Percentiles rank a stretch among this genome's conserved stretches.
phyloP scores from a whole-genome alignment of 92 coral and sea anemone genomes.

The Phenganax subtilis region DNA sequence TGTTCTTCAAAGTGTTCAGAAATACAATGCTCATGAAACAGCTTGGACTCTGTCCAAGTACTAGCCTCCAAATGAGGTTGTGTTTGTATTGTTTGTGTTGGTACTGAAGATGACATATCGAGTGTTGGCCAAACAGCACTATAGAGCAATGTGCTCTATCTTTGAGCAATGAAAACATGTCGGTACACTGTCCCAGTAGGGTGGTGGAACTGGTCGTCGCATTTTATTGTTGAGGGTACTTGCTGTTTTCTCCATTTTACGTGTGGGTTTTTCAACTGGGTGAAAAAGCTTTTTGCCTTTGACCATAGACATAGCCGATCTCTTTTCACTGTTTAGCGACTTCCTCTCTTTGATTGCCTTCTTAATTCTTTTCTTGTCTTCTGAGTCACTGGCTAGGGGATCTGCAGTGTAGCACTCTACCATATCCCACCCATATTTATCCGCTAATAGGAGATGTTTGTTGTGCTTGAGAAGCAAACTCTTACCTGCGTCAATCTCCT shows the following conservation, averaged over 20 bases:
- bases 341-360: conserved; percentile 32
- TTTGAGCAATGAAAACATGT: conserved; percentile 64
- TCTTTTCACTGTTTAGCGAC: conserved; percentile 4
- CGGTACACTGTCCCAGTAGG: neutral
- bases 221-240: too few relatives aligned
- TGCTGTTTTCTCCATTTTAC: too few relatives aligned
- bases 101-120: neutral
- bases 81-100: neutral
- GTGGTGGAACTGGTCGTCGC: too few relatives aligned
- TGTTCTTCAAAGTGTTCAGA: neutral
- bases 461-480: too few relatives aligned
- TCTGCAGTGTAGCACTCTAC: conserved; percentile 41
- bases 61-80: too few relatives aligned
- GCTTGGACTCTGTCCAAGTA: neutral
- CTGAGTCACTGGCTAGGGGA: conserved; percentile 34
- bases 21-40: neutral
- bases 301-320: neutral
- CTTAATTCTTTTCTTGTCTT: conserved; percentile 32
- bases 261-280: neutral
- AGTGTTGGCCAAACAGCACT: conserved; percentile 52
- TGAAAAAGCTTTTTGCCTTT: neutral
- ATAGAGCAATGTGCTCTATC: conserved; percentile 54
- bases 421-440: conserved; percentile 14
- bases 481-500: too few relatives aligned
- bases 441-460: too few relatives aligned